Conservation (phyloP, 2,113 vertebrate species). For the Oryzias woworae region DNA sequence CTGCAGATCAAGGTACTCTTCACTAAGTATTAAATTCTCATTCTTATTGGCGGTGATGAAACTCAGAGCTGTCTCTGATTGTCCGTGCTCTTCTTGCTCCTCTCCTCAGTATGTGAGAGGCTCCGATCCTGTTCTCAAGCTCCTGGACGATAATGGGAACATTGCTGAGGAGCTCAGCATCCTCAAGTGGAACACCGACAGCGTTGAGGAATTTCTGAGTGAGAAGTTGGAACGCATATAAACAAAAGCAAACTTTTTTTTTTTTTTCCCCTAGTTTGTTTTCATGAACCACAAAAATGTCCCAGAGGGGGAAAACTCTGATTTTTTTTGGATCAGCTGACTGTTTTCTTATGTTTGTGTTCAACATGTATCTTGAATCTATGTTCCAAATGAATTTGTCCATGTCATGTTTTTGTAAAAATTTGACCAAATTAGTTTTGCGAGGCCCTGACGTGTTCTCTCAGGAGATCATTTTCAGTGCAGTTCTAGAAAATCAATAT, state of each 20-base stretch:
- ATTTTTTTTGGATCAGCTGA: too few species aligned
- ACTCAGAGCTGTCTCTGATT: neutral
- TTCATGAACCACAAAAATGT: neutral
- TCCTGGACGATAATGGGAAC: conserved; percentile 97
- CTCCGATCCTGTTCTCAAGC: conserved; percentile 97
- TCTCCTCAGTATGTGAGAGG: conserved; percentile 90
- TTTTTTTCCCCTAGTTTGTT: neutral
- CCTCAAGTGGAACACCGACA: conserved; percentile 99
- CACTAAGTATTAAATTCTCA: neutral
- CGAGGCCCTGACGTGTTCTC: conserved; percentile 1
- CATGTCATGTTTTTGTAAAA: conserved; percentile 32
- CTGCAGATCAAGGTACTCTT: conserved; percentile 93
- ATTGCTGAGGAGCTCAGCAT: conserved; percentile 98
- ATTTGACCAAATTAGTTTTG: conserved; percentile 31
- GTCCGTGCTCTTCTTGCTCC: neutral
- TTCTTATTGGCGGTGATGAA: too few species aligned
- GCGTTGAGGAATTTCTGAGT: conserved; percentile 96
- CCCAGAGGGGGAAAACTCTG: too few species aligned
- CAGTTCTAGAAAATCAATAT: conserved; percentile 3
- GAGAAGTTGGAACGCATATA: conserved; percentile 95
- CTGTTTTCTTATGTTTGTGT: too few species aligned
- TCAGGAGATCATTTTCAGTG: neutral
- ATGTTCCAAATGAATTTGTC: conserved; percentile 32
- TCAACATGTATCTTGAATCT: too few species aligned
- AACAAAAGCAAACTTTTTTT: conserved; percentile 9